These are phyloP conservation scores for Zaprionus ornatus DNA, from an alignment of 1,140 invertebrate genomes.

Conservation along the genomic window DNA sequence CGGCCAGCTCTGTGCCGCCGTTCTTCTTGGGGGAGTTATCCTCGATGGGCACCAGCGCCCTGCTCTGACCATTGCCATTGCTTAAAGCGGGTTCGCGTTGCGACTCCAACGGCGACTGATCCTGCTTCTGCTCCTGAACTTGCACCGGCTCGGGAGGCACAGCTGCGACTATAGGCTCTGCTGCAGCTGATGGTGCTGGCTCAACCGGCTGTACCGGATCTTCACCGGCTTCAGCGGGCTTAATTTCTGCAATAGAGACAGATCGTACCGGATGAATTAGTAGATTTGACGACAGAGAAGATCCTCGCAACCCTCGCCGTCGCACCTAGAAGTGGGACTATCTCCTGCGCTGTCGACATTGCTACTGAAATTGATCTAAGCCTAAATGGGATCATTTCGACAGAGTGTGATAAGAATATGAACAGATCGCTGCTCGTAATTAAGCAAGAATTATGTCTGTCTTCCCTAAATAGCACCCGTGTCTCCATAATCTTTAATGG, in stretches of 20 bases:
- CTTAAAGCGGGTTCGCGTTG: background rate
- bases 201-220: constrained; percentile 15
- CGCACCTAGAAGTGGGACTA: constrained; percentile 59
- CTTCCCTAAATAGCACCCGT: background rate
- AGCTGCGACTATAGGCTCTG: background rate
- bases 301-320: background rate
- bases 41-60: constrained; percentile 20
- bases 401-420: constrained; percentile 24
- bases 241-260: constrained; percentile 50
- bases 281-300: background rate
- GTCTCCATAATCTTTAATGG: background rate
- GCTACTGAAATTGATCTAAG: background rate
- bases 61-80: constrained; percentile 47
- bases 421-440: constrained; percentile 4
- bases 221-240: constrained; percentile 28
- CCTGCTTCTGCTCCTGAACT: background rate
- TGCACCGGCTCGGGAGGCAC: background rate
- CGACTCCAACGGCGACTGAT: background rate
- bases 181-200: background rate
- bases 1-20: constrained; percentile 42
- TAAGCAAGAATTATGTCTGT: constrained; percentile 15
- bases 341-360: constrained; percentile 50
- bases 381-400: constrained; percentile 39
- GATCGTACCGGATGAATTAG: background rate
- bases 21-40: constrained; percentile 29